phyloP scores from a whole-genome alignment of 1,140 invertebrate species.

The Drosophila hydei region DNA sequence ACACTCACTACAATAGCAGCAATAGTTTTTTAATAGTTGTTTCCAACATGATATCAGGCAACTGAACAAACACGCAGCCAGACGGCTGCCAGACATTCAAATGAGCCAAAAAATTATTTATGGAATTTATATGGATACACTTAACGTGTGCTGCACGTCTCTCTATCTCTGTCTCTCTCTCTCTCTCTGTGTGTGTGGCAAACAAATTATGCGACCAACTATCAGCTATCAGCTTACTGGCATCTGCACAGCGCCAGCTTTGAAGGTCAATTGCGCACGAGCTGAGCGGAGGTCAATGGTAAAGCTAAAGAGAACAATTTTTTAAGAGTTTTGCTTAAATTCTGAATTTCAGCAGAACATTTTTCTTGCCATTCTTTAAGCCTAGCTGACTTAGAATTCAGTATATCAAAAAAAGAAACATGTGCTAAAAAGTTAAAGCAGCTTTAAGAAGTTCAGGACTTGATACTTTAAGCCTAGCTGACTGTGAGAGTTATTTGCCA shows the following conservation, averaged over 20 bases:
- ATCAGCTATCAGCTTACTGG: slow-evolving; percentile 23
- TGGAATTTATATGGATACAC: slow-evolving; percentile 54
- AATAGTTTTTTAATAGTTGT: slow-evolving; percentile 13
- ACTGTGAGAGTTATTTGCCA: no score
- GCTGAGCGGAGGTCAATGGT: slow-evolving; percentile 9
- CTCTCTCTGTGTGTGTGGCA: slow-evolving; percentile 13
- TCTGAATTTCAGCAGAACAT: no score
- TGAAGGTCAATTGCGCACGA: background rate
- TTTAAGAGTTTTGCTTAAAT: no score
- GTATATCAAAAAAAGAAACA: no score
- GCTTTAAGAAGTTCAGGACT: background rate
- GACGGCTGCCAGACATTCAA: slow-evolving; percentile 66
- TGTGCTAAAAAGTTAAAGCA: background rate
- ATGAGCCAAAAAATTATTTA: slow-evolving; percentile 69
- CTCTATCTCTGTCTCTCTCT: slow-evolving; percentile 2
- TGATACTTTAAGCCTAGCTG: no score
- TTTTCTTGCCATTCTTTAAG: no score
- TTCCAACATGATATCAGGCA: slow-evolving; percentile 37
- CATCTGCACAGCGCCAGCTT: background rate
- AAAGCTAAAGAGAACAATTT: slow-evolving; percentile 19
- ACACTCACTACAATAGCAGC: no score
- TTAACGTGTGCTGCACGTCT: slow-evolving; percentile 5
- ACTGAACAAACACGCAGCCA: slow-evolving; percentile 45
- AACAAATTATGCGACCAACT: slow-evolving; percentile 33
- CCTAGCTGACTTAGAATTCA: no score